Conservation (phyloP, 1,140 invertebrate species). For the Battus philenor region DNA sequence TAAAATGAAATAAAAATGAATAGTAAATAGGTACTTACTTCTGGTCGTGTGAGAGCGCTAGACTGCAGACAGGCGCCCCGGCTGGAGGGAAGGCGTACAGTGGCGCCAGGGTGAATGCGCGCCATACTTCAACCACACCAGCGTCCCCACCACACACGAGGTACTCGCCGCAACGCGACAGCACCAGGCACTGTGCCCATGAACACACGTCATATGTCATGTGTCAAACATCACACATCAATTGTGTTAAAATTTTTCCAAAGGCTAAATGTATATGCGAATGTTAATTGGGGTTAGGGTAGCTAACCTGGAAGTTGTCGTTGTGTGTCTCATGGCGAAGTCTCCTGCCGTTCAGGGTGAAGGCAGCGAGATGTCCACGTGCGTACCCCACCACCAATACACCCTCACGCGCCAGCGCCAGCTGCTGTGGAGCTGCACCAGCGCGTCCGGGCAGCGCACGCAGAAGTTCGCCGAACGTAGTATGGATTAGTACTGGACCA, state of each 20-base stretch:
- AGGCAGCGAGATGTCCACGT: conserved; percentile 93
- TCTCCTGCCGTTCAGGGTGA: conserved; percentile 93
- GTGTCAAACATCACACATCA: too few species aligned
- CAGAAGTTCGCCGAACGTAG: conserved; percentile 98
- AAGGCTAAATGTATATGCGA: too few species aligned
- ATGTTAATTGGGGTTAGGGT: too few species aligned
- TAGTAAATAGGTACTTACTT: conserved; percentile 91
- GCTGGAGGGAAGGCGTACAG: conserved; percentile 98
- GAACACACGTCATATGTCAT: too few species aligned
- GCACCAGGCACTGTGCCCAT: conserved; percentile 86
- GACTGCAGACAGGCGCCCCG: conserved; percentile 93
- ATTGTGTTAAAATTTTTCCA: too few species aligned
- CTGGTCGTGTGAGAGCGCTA: conserved; percentile 97
- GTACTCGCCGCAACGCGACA: conserved; percentile 98
- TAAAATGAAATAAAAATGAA: too few species aligned
- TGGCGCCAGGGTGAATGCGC: conserved; percentile 96
- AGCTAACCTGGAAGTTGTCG: conserved; percentile 96
- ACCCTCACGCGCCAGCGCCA: conserved; percentile 96
- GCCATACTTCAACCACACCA: conserved; percentile 98
- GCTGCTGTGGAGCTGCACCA: conserved; percentile 82
- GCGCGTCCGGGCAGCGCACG: conserved; percentile 84
- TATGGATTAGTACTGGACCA: conserved; percentile 97
- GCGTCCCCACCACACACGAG: conserved; percentile 97
- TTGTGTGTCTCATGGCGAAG: conserved; percentile 93
- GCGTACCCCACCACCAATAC: conserved; percentile 96